Evolutionary conservation across 2,797 vertebrate species (phyloP), one percentile per base, ranked within the genome.

Genomic region (Pipistrellus pygmaeus): DNA sequence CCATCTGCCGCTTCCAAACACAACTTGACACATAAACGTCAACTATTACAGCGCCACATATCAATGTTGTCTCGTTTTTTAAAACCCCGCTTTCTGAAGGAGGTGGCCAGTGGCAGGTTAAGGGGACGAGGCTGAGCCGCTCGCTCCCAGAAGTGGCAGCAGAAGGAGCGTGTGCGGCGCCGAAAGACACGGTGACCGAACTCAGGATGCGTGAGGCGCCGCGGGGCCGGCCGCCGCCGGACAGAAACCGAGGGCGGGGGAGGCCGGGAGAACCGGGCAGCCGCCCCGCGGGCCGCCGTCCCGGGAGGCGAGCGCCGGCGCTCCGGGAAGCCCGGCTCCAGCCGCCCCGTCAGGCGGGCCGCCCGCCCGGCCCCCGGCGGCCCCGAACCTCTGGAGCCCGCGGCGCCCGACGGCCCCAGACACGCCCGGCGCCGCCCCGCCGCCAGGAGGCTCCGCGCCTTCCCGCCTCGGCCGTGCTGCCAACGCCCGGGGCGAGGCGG

Each of bases 401-500:
- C 97, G 98, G 98, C 98, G 98, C 99, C 99, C 98, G 98, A 97
- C 98, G 98, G 93, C 53, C 95, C 55, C 91, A 60, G 95, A 95
- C 97, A 87, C 97, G 94, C 96, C 97, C 92, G 91, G 75, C 92
- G 25, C 51, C 90, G 46, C 17, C 51, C 72, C 72, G 60, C 92
- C 90, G 27, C 73, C 92, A 57, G 75, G 78, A 88, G 90, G 95
- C 95, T 94, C 51, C 71, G 90, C 77, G 77, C 91, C 91, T 96
- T 92, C 90, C 92, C 95, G 95, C 90, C 96, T 93, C 87, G 57
- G 72, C 91, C 88, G 64, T 55, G 91, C 86, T 25, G 27, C 55
- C 38, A 38, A 71, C 44, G 44, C 73, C 41, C n/a, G 21, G 32
- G 17, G 55, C 88, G 21, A 38, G 17, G 55, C 88, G 57, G 68